Evolutionary conservation across 1,140 invertebrate species (phyloP), one percentile per base, ranked within the genome.

Genomic region (Pseudobourletiella spinata): DNA sequence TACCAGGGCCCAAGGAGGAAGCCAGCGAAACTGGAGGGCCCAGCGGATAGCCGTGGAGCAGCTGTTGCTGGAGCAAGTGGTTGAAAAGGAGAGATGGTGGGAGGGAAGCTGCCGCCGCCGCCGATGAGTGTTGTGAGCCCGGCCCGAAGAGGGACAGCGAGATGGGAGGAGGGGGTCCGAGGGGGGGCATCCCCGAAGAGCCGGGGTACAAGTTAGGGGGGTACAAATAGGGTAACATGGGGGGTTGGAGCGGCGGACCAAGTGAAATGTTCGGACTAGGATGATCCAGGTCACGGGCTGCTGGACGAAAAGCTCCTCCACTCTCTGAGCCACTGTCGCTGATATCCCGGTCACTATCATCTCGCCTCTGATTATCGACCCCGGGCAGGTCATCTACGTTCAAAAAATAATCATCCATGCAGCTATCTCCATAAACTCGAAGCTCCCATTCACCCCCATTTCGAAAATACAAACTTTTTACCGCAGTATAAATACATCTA

Each of bases 201-300:
- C 73, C 73, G 18, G 84, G 86, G 76, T 92, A 92, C 52, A 93
- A 76, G 1, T 87, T 88, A 1, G 80, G 79, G n/a, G 86, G 86
- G 73, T 91, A 91, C 16, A 94, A 82, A 79, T 92, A 94, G 58
- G 89, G 90, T 66, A 93, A 77, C 51, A 92, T 79, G 73, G 87
- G 87, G 14, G 88, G 89, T 71, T 91, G 88, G 14, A 91, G 84
- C 8, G 90, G 89, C 20, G 89, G 89, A 11, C 90, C 89, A 3
- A 91, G 84, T 4, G 86, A 89, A 24, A 91, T 89, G 76, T 91
- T 90, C 2, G 88, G 87, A 43, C 86, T 83, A 2, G 88, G 87
- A 65, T 86, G 87, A 61, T 84, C 79, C 78, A 64, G 80, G 80
- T 66, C 83, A 82, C 29, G 82, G 82, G 72, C 82, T 82, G 64